Conservation (phyloP, 2,113 vertebrate species). For the human (Homo sapiens) region DNA sequence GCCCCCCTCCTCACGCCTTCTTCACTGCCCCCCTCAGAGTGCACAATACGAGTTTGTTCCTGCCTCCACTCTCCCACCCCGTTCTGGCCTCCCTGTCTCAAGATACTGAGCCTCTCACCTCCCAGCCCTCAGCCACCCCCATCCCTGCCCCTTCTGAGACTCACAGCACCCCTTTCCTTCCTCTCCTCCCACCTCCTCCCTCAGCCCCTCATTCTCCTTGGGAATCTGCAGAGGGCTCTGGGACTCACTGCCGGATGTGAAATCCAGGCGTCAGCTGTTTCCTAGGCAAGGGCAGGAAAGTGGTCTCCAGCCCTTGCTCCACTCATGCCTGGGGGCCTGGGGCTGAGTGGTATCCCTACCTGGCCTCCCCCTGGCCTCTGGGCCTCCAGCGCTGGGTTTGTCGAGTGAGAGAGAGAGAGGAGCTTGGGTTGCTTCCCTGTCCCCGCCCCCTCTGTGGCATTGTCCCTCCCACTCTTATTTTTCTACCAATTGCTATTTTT, state of each 20-base stretch:
- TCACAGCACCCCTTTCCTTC: neutral
- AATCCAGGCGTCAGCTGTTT: conserved; percentile 7
- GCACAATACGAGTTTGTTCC: neutral
- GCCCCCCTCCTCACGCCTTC: neutral
- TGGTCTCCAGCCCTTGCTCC: neutral
- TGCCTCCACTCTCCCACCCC: neutral
- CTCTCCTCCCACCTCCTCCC: neutral
- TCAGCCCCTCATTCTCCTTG: neutral
- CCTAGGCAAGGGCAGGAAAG: conserved; percentile 19
- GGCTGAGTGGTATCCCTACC: neutral
- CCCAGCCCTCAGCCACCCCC: neutral
- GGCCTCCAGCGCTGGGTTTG: neutral
- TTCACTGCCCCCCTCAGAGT: neutral
- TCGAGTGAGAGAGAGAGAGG: neutral
- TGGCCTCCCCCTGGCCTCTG: neutral
- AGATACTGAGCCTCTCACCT: conserved; percentile 36
- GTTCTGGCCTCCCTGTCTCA: neutral
- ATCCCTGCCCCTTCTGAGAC: neutral
- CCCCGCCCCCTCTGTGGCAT: neutral
- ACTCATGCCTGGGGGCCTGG: neutral
- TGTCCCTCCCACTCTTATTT: conserved; percentile 75
- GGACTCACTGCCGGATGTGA: conserved; percentile 34
- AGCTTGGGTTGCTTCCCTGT: conserved; percentile 16
- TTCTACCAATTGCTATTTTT: conserved; percentile 83
- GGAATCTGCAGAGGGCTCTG: conserved; percentile 31